Evolutionary conservation across 1,140 invertebrate genomes (phyloP).

Genomic region (Tyrophagus putrescentiae): DNA sequence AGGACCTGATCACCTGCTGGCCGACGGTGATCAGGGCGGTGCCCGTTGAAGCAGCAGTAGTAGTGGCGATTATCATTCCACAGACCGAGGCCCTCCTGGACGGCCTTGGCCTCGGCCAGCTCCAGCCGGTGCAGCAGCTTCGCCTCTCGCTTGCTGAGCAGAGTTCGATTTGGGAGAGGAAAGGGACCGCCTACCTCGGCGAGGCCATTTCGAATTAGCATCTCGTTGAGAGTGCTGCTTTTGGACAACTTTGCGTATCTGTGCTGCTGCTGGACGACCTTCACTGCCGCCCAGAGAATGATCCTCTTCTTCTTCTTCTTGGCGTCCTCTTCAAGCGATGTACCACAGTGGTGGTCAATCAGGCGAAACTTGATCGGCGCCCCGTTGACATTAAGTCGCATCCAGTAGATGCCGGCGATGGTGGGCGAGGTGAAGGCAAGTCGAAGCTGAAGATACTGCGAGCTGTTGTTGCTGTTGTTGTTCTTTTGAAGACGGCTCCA

Average conservation of each 20-base stretch:
- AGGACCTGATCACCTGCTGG: background rate
- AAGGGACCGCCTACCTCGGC: background rate
- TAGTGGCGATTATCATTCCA: background rate
- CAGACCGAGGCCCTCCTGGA: background rate
- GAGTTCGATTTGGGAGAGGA: background rate
- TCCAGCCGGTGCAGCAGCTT: background rate
- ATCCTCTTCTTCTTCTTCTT: background rate
- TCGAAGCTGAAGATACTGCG: background rate
- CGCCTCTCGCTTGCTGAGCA: background rate
- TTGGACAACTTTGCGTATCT: background rate
- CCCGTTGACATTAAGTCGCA: background rate
- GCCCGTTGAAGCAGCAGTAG: background rate
- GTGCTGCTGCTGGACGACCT: background rate
- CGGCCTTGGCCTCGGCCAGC: background rate
- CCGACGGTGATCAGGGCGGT: background rate
- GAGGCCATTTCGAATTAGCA: background rate
- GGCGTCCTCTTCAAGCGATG: background rate
- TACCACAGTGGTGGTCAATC: background rate
- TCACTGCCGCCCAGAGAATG: background rate
- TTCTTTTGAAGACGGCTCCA: background rate
- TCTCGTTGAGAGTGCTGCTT: slow-evolving; percentile 1
- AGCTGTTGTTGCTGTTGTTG: background rate
- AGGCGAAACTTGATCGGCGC: slow-evolving; percentile 3
- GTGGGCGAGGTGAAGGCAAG: background rate
- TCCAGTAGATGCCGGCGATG: slow-evolving; percentile 16